These are phyloP conservation scores for Pituophis catenifer DNA, from an alignment of 2,113 vertebrate genomes.

Conservation along the genomic window DNA sequence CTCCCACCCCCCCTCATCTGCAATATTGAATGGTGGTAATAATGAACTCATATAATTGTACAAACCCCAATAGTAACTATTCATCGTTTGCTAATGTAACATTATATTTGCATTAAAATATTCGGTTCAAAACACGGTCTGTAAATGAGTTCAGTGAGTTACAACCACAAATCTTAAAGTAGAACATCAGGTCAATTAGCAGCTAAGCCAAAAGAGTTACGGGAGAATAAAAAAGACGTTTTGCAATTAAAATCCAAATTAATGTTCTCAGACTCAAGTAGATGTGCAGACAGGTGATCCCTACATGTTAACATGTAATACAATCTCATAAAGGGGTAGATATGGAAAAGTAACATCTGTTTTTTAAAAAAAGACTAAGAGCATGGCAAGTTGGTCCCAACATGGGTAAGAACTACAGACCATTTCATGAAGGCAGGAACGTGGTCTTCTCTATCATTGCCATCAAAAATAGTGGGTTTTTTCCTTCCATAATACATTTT, in stretches of 20 bases:
- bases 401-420: background rate
- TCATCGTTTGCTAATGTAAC: slow-evolving; percentile 54
- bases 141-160: slow-evolving; percentile 57
- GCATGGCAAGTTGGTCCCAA: background rate
- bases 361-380: background rate
- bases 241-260: slow-evolving; percentile 52
- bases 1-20: slow-evolving; percentile 31
- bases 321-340: background rate
- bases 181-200: slow-evolving; percentile 63
- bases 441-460: background rate
- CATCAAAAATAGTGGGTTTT: background rate
- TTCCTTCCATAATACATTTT: no score
- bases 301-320: background rate
- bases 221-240: slow-evolving; percentile 36
- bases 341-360: background rate
- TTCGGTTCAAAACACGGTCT: slow-evolving; percentile 43
- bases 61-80: slow-evolving; percentile 49
- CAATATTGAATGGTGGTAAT: slow-evolving; percentile 56
- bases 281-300: background rate
- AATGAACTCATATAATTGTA: slow-evolving; percentile 64
- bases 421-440: background rate
- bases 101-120: slow-evolving; percentile 57
- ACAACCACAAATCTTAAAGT: slow-evolving; percentile 46
- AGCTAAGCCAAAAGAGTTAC: slow-evolving; percentile 47
- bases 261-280: background rate